These are phyloP conservation scores for Coilia nasus DNA, from an alignment of 2,797 vertebrate genomes.

Conservation along the genomic window DNA sequence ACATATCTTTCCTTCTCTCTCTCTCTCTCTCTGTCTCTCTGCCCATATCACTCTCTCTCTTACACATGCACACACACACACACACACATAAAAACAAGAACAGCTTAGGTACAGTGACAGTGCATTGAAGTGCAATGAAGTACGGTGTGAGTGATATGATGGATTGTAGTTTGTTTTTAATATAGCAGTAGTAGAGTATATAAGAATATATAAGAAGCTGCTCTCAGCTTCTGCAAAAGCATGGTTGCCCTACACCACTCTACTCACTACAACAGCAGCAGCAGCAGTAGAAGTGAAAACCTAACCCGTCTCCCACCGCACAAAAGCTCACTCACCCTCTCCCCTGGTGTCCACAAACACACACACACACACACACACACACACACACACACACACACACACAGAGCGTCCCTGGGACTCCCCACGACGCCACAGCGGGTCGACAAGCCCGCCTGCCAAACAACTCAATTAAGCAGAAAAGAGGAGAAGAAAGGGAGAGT, in stretches of 20 bases:
- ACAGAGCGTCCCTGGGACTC: constrained; percentile 82
- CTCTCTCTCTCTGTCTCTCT: background rate
- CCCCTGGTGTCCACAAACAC: constrained; percentile 81
- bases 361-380: constrained; percentile 83
- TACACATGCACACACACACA: background rate
- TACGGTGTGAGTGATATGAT: background rate
- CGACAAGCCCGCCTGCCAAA: constrained; percentile 94
- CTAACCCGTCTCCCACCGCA: constrained; percentile 94
- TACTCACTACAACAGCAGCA: constrained; percentile 73
- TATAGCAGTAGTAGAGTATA: too few species aligned
- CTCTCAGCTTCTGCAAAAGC: background rate
- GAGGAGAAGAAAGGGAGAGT: constrained; percentile 78
- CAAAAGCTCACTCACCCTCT: constrained; percentile 90
- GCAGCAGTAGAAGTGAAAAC: constrained; percentile 97
- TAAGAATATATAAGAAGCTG: background rate
- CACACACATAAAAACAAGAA: background rate
- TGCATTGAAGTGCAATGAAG: background rate
- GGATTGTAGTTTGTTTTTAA: too few species aligned
- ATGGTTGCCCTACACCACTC: background rate
- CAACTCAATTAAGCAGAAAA: constrained; percentile 99
- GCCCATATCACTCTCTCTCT: background rate
- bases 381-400: constrained; percentile 84
- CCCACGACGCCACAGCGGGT: constrained; percentile 94
- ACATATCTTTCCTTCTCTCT: background rate
- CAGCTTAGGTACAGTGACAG: too few species aligned